A percentile compares a stretch with the other conserved stretches of the same genome.
phyloP scores from a whole-genome alignment of 2,888 invertebrate genomes.

The Acrobasis consociella region DNA sequence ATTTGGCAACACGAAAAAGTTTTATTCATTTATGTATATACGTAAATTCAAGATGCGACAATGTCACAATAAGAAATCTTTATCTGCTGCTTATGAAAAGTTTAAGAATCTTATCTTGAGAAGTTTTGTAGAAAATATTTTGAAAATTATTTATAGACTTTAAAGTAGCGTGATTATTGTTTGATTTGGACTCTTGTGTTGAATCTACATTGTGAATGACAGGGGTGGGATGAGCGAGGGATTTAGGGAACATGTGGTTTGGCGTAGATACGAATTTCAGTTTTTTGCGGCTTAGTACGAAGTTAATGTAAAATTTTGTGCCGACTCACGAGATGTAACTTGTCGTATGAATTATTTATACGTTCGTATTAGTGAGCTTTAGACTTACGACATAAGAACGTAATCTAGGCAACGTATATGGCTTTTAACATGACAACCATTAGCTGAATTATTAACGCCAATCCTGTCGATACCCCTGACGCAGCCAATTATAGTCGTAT shows the following conservation, averaged over 20 bases:
- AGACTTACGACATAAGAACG: constrained; percentile 4
- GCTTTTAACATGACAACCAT: neutral
- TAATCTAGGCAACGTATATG: neutral
- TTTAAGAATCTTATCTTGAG: too few relatives aligned
- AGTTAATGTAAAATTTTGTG: constrained; percentile 17
- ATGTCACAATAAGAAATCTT: too few relatives aligned
- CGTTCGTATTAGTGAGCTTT: constrained; percentile 7
- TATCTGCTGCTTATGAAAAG: too few relatives aligned
- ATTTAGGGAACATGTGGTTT: constrained; percentile 15
- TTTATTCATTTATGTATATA: too few relatives aligned
- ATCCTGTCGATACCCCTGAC: constrained; percentile 1
- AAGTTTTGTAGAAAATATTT: too few relatives aligned
- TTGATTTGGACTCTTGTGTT: neutral
- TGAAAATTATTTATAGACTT: too few relatives aligned
- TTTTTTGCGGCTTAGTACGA: constrained; percentile 17
- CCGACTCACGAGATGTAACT: constrained; percentile 1
- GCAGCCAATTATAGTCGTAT: constrained; percentile 5
- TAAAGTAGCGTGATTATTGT: too few relatives aligned
- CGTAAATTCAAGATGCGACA: too few relatives aligned
- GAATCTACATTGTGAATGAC: constrained; percentile 3
- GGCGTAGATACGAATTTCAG: constrained; percentile 11
- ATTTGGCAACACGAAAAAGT: too few relatives aligned
- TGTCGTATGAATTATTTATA: constrained; percentile 12
- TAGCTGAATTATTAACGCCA: neutral
- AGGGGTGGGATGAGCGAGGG: constrained; percentile 6